Conservation (phyloP, 2,113 vertebrate species). For the Brachyhypopomus gauderio region DNA sequence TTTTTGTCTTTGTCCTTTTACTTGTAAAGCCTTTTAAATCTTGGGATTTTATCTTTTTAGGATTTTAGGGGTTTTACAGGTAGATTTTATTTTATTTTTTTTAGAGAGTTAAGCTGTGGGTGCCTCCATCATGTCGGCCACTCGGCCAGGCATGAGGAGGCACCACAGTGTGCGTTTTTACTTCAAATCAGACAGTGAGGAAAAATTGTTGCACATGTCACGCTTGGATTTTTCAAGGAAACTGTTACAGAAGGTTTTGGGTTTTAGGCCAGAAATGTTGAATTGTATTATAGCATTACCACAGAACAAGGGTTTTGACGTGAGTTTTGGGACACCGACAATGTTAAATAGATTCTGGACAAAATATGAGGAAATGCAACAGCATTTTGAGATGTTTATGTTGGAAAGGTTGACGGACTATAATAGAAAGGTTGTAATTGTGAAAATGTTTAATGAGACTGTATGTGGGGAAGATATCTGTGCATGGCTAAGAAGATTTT, state of each 20-base stretch:
- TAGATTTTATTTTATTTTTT: no score
- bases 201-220: not conserved
- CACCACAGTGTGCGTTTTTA: not conserved
- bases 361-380: not conserved
- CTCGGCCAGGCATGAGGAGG: slow-evolving; percentile 3
- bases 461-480: not conserved
- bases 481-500: not conserved
- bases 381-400: slow-evolving; percentile 12
- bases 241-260: not conserved
- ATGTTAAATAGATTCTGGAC: not conserved
- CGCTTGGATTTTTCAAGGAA: not conserved
- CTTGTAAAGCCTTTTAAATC: no score
- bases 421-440: not conserved
- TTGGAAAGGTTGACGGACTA: not conserved
- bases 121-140: slow-evolving; percentile 37
- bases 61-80: no score
- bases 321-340: not conserved
- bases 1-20: no score
- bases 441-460: slow-evolving; percentile 30
- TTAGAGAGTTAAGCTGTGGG: not conserved
- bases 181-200: no score
- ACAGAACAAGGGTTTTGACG: slow-evolving; percentile 14
- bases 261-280: not conserved
- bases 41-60: no score
- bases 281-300: not conserved